Evolutionary conservation across 2,113 vertebrate genomes (phyloP), one percentile per base, ranked within the genome.

Genomic region (Cromileptes altivelis): DNA sequence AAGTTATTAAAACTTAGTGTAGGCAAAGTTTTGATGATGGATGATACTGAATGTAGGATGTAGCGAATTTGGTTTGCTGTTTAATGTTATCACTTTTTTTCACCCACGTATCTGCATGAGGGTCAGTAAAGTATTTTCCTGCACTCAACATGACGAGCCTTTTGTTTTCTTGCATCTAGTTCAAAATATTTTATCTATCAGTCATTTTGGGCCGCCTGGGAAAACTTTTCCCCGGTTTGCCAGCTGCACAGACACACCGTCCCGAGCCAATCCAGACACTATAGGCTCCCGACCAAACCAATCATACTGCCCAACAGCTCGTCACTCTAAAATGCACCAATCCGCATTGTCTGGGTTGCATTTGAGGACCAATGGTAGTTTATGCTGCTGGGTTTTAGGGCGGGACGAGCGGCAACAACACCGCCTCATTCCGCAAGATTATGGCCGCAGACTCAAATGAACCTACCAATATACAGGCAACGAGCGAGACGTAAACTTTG

Each of bases 371-470:
- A 95, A 95, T 94, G 1, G 61, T 0, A 23, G 33, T 3, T 18
- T 0, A 17, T 0, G 8, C 3, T 77, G 42, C 55, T 37, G 21
- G n/a, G 30, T 21, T 85, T 83, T 4, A 37, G 78, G 95, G 95
- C 91, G 93, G 91, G 79, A 19, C 84, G 0, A 77, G 3, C 10
- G 1, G 15, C 1, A 0, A 4, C 27, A 67, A 8, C 37, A 60
- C 93, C 93, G 91, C 95, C 94, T 79, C 88, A 69, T 91, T 89
- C 87, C 92, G 91, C 94, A 94, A 92, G 94, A 95, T 94, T 93
- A 96, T 96, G 95, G 95, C 95, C 89, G 95, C 94, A 88, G 91
- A 94, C 62, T 78, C 65, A 81, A 91, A 84, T 40, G 83, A 93
- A 91, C 52, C 91, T 77, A 87, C 79, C 74, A 13, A 85, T 8